Evolutionary conservation across 2,113 vertebrate species (phyloP).

Genomic region (Eleginops maclovinus): DNA sequence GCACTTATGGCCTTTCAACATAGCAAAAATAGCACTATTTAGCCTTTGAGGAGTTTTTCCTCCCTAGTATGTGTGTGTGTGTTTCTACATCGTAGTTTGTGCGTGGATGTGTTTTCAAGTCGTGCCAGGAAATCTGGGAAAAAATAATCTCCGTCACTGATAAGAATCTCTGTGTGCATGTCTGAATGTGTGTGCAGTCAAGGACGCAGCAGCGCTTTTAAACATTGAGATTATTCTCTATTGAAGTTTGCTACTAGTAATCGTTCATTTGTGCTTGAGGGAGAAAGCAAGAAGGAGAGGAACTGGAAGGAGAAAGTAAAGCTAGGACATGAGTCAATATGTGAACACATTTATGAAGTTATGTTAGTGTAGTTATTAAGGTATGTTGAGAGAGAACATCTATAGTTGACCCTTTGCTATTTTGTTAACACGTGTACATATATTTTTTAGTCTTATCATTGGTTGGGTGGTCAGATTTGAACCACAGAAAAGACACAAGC

Average conservation of each 20-base stretch:
- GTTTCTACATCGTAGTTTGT: not conserved
- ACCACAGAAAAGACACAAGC: not conserved
- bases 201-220: slow-evolving; percentile 18
- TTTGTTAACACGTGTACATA: not conserved
- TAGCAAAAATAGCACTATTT: slow-evolving; percentile 49
- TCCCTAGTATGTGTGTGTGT: slow-evolving; percentile 6
- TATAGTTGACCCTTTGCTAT: not conserved
- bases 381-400: not conserved
- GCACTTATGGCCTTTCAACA: slow-evolving; percentile 3
- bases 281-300: not conserved
- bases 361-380: not conserved
- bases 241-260: not conserved
- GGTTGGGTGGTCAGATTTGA: not conserved
- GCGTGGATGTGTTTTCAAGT: slow-evolving; percentile 24
- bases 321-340: not conserved
- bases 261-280: not conserved
- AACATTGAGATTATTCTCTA: slow-evolving; percentile 1
- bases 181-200: slow-evolving; percentile 33
- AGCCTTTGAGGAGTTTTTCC: slow-evolving; percentile 24
- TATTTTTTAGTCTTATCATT: no score
- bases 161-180: slow-evolving; percentile 28
- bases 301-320: not conserved
- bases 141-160: slow-evolving; percentile 45
- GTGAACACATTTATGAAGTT: not conserved
- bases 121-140: slow-evolving; percentile 26